Evolutionary conservation across 2,797 vertebrate species (phyloP).

Genomic region (Atherinosoma microstoma): DNA sequence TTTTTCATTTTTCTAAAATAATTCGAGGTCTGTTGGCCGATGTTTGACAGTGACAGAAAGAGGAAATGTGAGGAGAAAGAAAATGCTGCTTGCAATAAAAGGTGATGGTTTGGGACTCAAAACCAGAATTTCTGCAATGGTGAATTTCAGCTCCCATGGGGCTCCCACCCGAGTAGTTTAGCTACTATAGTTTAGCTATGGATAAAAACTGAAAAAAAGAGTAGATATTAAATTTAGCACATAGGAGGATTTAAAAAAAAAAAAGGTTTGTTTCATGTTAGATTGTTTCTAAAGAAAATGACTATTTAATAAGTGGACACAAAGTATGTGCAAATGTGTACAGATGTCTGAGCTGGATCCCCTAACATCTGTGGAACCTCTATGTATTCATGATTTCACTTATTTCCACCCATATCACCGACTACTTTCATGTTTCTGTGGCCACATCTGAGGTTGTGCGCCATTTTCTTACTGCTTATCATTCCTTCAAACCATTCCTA

Average conservation of each 20-base stretch:
- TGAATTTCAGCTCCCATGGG: background rate
- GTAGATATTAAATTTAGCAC: background rate
- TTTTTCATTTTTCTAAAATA: background rate
- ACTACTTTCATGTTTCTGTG: constrained; percentile 31
- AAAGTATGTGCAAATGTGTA: constrained; percentile 3
- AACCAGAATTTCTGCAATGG: background rate
- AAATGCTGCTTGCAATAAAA: background rate
- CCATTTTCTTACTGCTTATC: constrained; percentile 3
- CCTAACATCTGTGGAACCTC: background rate
- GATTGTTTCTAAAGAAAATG: background rate
- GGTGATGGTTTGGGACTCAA: background rate
- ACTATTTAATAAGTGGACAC: background rate
- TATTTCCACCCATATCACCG: constrained; percentile 18
- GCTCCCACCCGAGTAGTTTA: background rate
- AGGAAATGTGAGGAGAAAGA: background rate
- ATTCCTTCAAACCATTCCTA: background rate
- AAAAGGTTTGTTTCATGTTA: background rate
- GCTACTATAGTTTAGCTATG: background rate
- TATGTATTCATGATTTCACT: constrained; percentile 10
- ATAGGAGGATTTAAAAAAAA: background rate
- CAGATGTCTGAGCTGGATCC: constrained; percentile 12
- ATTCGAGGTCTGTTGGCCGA: background rate
- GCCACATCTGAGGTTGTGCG: constrained; percentile 26
- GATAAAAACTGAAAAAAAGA: background rate
- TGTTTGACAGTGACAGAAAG: background rate